Percentiles rank a stretch among this genome's conserved stretches.
Evolutionary conservation across 1,140 invertebrate genomes (phyloP).

Genomic region (Danaus plexippus): DNA sequence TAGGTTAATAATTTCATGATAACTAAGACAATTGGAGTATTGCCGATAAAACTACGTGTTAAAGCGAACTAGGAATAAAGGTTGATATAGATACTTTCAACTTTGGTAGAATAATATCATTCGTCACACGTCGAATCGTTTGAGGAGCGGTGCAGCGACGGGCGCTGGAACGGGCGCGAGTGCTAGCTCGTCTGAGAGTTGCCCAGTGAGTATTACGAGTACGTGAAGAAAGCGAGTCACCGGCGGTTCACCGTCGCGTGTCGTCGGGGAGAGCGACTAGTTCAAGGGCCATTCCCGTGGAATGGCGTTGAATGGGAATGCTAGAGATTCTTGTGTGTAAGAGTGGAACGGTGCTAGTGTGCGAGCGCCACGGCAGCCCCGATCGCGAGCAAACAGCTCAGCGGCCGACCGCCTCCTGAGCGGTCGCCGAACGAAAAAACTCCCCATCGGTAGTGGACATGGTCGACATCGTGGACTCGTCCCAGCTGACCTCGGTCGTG

Average conservation of each 20-base stretch:
- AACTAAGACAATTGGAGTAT: conserved; percentile 67
- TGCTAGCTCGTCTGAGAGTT: too few species aligned
- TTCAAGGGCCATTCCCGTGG: conserved; percentile 24
- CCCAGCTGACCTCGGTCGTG: conserved; percentile 55
- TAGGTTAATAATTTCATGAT: conserved; percentile 60
- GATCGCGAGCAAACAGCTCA: conserved; percentile 53
- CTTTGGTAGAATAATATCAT: conserved; percentile 68
- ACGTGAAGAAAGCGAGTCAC: conserved; percentile 1
- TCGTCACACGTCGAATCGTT: conserved; percentile 24
- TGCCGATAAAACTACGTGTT: conserved; percentile 64
- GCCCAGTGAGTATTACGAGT: background rate
- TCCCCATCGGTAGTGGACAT: conserved; percentile 63
- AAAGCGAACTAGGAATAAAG: conserved; percentile 70
- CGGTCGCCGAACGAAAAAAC: conserved; percentile 71
- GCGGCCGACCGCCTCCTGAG: conserved; percentile 63
- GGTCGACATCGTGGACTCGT: conserved; percentile 62
- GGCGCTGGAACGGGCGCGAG: background rate
- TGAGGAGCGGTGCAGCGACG: conserved; percentile 24
- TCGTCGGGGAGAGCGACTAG: conserved; percentile 31
- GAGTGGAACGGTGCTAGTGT: conserved; percentile 61
- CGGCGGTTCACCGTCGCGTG: conserved; percentile 12
- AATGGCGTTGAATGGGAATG: conserved; percentile 42
- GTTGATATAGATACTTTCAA: conserved; percentile 69
- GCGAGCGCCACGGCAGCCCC: conserved; percentile 61
- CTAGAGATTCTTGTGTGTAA: conserved; percentile 35